Conservation (phyloP, 2,888 invertebrate genomes). For the Onthophagus sagittarius region DNA sequence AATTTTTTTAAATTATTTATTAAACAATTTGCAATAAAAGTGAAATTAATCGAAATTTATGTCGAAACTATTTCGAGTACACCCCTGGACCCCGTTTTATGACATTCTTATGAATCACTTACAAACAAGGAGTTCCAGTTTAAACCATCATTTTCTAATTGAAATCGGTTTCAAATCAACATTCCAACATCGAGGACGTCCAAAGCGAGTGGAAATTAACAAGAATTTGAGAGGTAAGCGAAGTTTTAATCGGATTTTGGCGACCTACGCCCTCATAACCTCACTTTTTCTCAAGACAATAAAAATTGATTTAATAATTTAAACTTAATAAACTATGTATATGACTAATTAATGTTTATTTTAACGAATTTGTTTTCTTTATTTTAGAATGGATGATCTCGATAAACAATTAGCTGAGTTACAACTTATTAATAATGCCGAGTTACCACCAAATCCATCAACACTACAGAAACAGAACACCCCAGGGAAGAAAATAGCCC, state of each 20-base stretch:
- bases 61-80: not conserved
- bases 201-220: not conserved
- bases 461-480: constrained; percentile 44
- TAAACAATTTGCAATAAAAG: not conserved
- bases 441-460: constrained; percentile 40
- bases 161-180: not conserved
- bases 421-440: constrained; percentile 56
- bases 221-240: not conserved
- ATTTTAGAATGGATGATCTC: constrained; percentile 56
- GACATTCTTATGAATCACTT: not conserved
- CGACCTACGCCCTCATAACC: not conserved
- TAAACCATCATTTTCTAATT: not conserved
- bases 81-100: too few relatives aligned
- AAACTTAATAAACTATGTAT: not conserved
- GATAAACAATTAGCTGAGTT: constrained; percentile 69
- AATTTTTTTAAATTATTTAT: too few relatives aligned
- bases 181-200: not conserved
- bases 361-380: not conserved
- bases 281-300: not conserved
- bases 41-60: not conserved
- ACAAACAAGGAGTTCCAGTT: not conserved
- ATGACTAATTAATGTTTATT: too few relatives aligned
- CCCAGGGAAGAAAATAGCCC: constrained; percentile 62
- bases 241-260: not conserved
- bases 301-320: not conserved